Evolutionary conservation across 1,140 invertebrate genomes (phyloP).

Genomic region (Cydia strobilella): DNA sequence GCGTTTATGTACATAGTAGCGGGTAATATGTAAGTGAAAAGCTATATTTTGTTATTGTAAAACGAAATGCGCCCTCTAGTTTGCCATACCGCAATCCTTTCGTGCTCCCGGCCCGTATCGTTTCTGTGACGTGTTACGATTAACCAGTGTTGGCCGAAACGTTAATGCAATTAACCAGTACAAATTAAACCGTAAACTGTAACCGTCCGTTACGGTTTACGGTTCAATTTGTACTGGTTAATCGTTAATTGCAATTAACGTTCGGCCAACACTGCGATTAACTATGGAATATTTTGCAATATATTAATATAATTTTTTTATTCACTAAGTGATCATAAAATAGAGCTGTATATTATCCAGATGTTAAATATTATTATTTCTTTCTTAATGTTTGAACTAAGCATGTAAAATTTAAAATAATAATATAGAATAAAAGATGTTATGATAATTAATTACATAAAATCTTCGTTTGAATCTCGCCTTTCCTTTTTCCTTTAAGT

Average conservation of each 20-base stretch:
- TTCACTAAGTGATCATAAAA: constrained; percentile 71
- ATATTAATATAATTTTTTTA: constrained; percentile 64
- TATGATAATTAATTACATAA: constrained; percentile 79
- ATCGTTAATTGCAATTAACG: too few relatives aligned
- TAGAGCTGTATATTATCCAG: constrained; percentile 77
- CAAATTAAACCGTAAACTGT: too few relatives aligned
- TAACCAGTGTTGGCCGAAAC: too few relatives aligned
- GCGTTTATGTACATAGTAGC: constrained; percentile 29
- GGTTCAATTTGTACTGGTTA: too few relatives aligned
- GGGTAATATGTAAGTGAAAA: constrained; percentile 61
- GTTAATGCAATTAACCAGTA: too few relatives aligned
- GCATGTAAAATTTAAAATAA: constrained; percentile 80
- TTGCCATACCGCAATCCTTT: constrained; percentile 55
- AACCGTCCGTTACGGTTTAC: too few relatives aligned
- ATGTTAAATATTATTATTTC: constrained; percentile 79
- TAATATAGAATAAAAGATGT: constrained; percentile 80
- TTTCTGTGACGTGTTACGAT: constrained; percentile 57
- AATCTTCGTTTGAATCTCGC: constrained; percentile 73
- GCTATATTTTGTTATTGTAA: constrained; percentile 76
- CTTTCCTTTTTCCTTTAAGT: constrained; percentile 47
- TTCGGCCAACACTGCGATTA: too few relatives aligned
- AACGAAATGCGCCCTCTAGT: constrained; percentile 59
- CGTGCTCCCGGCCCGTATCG: constrained; percentile 40
- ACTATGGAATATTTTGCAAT: constrained; percentile 78
- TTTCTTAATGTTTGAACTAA: constrained; percentile 79